Conservation (phyloP, 1,140 invertebrate species). For the Drosophila novamexicana region DNA sequence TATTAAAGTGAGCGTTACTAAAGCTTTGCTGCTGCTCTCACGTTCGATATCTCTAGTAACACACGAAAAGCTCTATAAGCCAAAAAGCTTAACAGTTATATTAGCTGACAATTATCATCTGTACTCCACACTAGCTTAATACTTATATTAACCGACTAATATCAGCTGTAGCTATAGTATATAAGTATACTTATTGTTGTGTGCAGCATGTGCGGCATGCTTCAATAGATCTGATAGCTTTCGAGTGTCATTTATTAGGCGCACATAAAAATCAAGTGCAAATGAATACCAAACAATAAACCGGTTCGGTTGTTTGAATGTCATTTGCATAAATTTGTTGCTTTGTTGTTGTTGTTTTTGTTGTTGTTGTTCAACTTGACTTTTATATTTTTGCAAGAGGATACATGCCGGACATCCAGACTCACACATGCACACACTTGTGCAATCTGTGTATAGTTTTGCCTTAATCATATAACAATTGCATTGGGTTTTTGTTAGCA, state of each 20-base stretch:
- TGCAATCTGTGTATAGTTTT: slow-evolving; percentile 9
- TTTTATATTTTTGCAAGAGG: slow-evolving; percentile 16
- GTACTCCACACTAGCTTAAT: not conserved
- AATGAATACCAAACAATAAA: slow-evolving; percentile 14
- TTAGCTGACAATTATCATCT: not conserved
- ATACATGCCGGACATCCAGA: slow-evolving; percentile 3
- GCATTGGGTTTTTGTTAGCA: slow-evolving; percentile 21
- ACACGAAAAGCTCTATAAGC: not conserved
- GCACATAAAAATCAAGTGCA: slow-evolving; percentile 32
- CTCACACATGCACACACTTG: slow-evolving; percentile 21
- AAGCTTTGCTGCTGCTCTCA: slow-evolving; percentile 1
- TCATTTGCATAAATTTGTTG: slow-evolving; percentile 26
- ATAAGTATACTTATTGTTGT: not conserved
- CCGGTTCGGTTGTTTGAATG: slow-evolving; percentile 21
- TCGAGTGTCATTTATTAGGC: slow-evolving; percentile 18
- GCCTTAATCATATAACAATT: slow-evolving; percentile 74
- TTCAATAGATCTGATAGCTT: slow-evolving; percentile 26
- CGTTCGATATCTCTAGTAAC: slow-evolving; percentile 1
- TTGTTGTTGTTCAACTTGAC: slow-evolving; percentile 11
- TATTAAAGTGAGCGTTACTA: not conserved
- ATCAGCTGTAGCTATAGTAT: not conserved
- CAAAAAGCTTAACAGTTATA: not conserved
- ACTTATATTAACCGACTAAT: not conserved
- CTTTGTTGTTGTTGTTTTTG: not conserved
- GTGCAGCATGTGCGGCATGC: slow-evolving; percentile 2